Evolutionary conservation across 2,113 vertebrate genomes (phyloP).

Genomic region (Scolopax mira): DNA sequence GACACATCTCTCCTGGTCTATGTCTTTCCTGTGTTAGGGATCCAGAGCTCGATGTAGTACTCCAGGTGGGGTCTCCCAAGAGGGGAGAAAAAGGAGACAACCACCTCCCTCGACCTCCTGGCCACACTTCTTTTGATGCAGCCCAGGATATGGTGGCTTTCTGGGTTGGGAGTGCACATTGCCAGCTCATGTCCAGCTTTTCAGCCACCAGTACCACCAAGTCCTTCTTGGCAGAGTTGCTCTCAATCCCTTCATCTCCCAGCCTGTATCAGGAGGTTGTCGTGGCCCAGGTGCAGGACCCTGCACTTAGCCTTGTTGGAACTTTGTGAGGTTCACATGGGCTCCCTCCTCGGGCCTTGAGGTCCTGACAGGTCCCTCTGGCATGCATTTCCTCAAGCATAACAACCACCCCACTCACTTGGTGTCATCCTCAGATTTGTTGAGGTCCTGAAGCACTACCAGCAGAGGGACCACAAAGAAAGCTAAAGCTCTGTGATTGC

Average conservation of each 20-base stretch:
- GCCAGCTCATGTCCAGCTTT: background rate
- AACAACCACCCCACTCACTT: background rate
- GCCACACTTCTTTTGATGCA: accelerated
- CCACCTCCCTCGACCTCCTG: accelerated
- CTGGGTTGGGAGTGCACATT: accelerated
- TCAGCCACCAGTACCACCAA: background rate
- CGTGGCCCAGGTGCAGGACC: background rate
- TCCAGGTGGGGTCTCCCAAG: background rate
- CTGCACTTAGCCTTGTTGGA: background rate
- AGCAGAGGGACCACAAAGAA: background rate
- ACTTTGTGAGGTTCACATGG: background rate
- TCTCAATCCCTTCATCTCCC: background rate
- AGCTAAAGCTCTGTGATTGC: background rate
- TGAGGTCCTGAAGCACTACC: background rate
- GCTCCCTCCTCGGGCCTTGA: background rate
- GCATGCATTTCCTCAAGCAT: background rate
- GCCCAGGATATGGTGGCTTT: background rate
- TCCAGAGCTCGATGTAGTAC: background rate
- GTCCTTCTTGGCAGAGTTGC: background rate
- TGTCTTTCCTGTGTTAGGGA: background rate
- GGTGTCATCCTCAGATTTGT: background rate
- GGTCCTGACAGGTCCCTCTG: background rate
- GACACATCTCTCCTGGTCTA: background rate
- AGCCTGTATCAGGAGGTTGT: background rate
- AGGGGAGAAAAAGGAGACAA: background rate